Base-by-base conservation (phyloP, 53 echinoderm and acorn worm species). In the Echinometra lucunter region DNA sequence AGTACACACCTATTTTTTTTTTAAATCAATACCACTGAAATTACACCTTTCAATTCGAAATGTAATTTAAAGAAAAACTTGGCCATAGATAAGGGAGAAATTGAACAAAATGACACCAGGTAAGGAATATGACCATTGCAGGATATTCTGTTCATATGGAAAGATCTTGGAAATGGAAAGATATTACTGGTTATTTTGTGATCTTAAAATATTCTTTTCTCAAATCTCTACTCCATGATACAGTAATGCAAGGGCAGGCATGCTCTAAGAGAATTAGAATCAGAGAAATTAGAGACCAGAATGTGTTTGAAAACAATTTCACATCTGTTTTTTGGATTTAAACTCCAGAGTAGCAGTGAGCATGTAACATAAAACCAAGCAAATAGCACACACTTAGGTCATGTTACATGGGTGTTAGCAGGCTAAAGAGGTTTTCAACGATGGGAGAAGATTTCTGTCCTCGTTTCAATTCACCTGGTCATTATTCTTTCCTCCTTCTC, bases 351-450 rank as follows among this genome's bases (percentile, higher is more conserved):
- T 49, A 49, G 85, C 85, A 85, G 49, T 47, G 85, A 89, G 60
- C 18, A 45, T 60, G 89, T 58, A 89, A 89, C 63, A 37, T 60
- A 23, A 89, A 35, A 32, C 9, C 57, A 60, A 37, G 63, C 89
- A 89, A 89, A 89, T 89, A 89, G 89, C 89, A 89, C 12, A n/a
- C 47, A 49, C 49, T 85, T 49, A 85, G 85, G 27, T 85, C 85
- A 85, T 47, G 85, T 85, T 85, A 85, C 85, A 85, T 85, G 28
- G 85, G 85, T 49, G 85, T 45, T n/a, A 85, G 44, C 9, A 27
- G 13, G 28, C 85, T 85, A 47, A 85, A 85, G 85, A 85, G 85
- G 28, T 85, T 85, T 85, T 85, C 28, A 85, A 85, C 30, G n/a
- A 85, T 28, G 45, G 85, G 47, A 49, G n/a, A 85, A 85, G 28